These are phyloP conservation scores for Willowsia nigromaculata DNA, from an alignment of 2,888 invertebrate species.

Conservation along the genomic window DNA sequence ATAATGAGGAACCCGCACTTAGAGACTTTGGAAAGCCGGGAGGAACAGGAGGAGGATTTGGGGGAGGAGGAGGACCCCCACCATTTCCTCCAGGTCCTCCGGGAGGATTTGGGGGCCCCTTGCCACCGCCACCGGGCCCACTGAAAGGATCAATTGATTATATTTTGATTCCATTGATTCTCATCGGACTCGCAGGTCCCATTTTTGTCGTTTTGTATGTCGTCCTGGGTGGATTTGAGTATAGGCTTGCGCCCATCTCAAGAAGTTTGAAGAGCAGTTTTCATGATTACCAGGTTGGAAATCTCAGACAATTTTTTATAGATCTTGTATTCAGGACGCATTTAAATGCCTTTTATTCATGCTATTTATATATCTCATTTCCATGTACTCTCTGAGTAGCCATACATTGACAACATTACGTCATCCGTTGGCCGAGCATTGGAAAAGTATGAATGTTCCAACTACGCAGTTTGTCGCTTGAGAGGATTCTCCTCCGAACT, in stretches of 20 bases:
- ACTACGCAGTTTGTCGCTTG: conserved; percentile 73
- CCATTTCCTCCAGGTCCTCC: neutral
- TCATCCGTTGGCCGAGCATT: conserved; percentile 70
- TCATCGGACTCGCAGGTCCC: conserved; percentile 78
- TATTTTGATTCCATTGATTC: conserved; percentile 77
- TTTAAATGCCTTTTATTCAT: neutral
- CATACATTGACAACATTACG: conserved; percentile 65
- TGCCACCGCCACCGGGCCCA: conserved; percentile 66
- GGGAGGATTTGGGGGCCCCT: conserved; percentile 2
- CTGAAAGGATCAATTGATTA: conserved; percentile 78
- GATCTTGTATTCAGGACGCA: neutral
- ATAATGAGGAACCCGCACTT: conserved; percentile 15
- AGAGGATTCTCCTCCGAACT: conserved; percentile 67
- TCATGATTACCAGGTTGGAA: conserved; percentile 58
- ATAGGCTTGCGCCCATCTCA: conserved; percentile 74
- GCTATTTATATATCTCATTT: neutral
- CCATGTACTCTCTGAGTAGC: conserved; percentile 34
- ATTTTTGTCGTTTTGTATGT: conserved; percentile 79
- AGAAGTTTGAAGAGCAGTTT: conserved; percentile 64
- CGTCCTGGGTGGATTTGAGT: conserved; percentile 77
- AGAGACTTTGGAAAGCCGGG: conserved; percentile 46
- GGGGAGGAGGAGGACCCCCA: no score
- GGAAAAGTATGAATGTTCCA: conserved; percentile 74
- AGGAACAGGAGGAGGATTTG: no score
- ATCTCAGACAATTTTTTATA: no score